Conservation (phyloP, 2,888 invertebrate genomes). For the Torymus tubicola region DNA sequence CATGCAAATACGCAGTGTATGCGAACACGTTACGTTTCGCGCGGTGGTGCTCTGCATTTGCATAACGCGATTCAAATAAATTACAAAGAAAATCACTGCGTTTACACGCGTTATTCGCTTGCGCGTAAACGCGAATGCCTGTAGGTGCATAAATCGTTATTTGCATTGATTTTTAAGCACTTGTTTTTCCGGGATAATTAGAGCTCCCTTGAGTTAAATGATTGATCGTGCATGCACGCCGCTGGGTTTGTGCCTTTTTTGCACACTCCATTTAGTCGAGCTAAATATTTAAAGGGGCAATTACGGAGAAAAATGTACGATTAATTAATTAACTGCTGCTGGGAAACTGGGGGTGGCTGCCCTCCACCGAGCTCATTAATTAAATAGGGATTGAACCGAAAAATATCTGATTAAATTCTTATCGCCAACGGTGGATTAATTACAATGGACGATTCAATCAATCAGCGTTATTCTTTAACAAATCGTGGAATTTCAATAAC, state of each 20-base stretch:
- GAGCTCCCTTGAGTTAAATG: conserved; percentile 8
- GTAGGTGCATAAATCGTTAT: conserved; percentile 28
- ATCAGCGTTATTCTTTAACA: neutral
- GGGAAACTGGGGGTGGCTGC: too few species aligned
- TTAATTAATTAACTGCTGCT: conserved; percentile 24
- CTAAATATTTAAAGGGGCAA: conserved; percentile 36
- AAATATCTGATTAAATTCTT: conserved; percentile 27
- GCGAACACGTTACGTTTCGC: conserved; percentile 13
- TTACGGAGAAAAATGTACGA: conserved; percentile 34
- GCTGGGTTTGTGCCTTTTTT: conserved; percentile 5
- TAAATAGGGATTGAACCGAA: conserved; percentile 15
- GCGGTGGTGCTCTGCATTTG: neutral
- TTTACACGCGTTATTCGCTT: conserved; percentile 8
- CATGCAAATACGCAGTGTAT: conserved; percentile 6
- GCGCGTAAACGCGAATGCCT: neutral
- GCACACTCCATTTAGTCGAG: conserved; percentile 33
- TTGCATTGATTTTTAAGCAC: conserved; percentile 49
- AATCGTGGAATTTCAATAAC: too few species aligned
- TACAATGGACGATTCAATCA: conserved; percentile 1
- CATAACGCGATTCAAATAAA: conserved; percentile 44
- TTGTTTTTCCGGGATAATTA: conserved; percentile 38
- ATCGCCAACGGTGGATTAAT: conserved; percentile 15
- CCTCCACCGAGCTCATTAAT: conserved; percentile 14
- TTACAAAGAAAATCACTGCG: conserved; percentile 22
- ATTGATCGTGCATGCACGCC: neutral